Percentiles rank a stretch among this genome's conserved stretches.
These are phyloP conservation scores for Vulpes vulpes DNA, from an alignment of 2,113 vertebrate species.

Conservation along the genomic window DNA sequence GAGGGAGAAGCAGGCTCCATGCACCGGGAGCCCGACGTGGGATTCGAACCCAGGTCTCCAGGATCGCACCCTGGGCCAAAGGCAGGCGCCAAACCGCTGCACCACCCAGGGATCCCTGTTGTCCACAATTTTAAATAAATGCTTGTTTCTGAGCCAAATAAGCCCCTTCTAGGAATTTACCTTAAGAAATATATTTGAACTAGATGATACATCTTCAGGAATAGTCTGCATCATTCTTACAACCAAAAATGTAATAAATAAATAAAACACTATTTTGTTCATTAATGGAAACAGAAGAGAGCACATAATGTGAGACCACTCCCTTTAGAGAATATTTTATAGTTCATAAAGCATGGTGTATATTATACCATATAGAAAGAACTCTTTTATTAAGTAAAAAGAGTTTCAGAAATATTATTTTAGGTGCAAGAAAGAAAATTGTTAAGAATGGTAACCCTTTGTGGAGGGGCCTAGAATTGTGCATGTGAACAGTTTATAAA, in stretches of 20 bases:
- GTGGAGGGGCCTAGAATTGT: not conserved
- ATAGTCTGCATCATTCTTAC: not conserved
- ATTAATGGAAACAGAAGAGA: not conserved
- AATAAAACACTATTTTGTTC: not conserved
- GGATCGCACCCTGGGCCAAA: too few species aligned
- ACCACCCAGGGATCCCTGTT: too few species aligned
- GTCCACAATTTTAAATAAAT: not conserved
- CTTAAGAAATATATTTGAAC: not conserved
- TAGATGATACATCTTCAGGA: not conserved
- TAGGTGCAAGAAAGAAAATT: not conserved
- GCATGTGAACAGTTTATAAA: not conserved
- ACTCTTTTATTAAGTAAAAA: not conserved
- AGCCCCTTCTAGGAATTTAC: not conserved
- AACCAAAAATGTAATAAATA: not conserved
- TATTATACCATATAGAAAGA: not conserved
- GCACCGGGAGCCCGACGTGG: too few species aligned
- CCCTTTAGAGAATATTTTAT: not conserved
- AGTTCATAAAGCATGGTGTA: not conserved
- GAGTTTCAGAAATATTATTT: not conserved
- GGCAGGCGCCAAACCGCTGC: too few species aligned
- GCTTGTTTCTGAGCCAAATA: not conserved
- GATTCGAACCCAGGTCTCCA: too few species aligned
- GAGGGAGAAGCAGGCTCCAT: too few species aligned
- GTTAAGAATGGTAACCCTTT: not conserved
- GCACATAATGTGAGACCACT: not conserved